phyloP scores from a whole-genome alignment of 2,113 vertebrate species.

The Ranitomeya variabilis region DNA sequence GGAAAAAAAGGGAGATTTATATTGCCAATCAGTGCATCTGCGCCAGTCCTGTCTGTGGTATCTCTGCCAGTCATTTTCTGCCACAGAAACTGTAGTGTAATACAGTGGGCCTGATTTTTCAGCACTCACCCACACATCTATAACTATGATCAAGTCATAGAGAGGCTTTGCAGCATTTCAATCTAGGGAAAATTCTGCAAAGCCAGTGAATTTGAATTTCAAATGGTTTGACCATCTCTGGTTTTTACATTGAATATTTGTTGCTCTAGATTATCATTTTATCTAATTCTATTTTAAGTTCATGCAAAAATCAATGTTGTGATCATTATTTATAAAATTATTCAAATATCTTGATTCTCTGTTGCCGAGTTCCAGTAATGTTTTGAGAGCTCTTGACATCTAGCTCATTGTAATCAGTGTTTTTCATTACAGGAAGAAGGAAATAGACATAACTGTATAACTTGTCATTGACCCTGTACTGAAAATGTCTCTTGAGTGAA shows the following conservation, averaged over 20 bases:
- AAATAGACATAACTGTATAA: slow-evolving; percentile 55
- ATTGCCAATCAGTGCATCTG: no score
- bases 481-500: slow-evolving; percentile 52
- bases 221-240: no score
- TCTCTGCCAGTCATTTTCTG: no score
- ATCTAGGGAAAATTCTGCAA: background rate
- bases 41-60: no score
- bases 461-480: slow-evolving; percentile 56
- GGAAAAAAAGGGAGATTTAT: no score
- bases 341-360: slow-evolving; percentile 51
- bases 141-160: no score
- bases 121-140: no score
- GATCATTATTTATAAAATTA: slow-evolving; percentile 45
- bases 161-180: no score
- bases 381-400: slow-evolving; percentile 57
- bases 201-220: background rate
- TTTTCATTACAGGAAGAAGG: slow-evolving; percentile 49
- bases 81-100: no score
- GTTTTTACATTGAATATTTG: background rate
- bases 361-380: slow-evolving; percentile 37
- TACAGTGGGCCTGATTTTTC: no score
- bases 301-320: background rate
- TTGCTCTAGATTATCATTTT: background rate
- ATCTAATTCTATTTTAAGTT: background rate
- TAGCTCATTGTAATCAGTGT: slow-evolving; percentile 55